Percentiles rank a stretch among this genome's conserved stretches.
Evolutionary conservation across 1,140 invertebrate species (phyloP).

Genomic region (Anagrus nilaparvatae): DNA sequence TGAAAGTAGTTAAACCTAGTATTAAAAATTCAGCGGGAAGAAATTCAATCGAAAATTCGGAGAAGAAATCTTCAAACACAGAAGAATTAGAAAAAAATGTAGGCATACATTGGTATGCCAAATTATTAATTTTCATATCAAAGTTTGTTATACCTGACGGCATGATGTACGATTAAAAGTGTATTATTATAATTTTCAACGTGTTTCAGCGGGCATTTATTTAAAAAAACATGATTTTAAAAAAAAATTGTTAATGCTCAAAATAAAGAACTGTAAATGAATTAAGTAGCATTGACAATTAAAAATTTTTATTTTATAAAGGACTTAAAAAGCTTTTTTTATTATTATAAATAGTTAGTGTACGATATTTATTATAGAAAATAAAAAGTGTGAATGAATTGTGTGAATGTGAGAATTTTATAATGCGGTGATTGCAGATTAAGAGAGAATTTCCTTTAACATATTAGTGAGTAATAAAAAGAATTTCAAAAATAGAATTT

Average conservation of each 20-base stretch:
- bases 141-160: slow-evolving; percentile 53
- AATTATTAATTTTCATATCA: slow-evolving; percentile 61
- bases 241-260: slow-evolving; percentile 3
- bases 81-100: slow-evolving; percentile 16
- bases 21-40: neutral
- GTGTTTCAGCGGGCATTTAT: neutral
- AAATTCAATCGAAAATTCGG: neutral
- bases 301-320: neutral
- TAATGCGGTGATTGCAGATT: too few relatives aligned
- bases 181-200: neutral
- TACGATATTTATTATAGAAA: slow-evolving; percentile 15
- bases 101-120: slow-evolving; percentile 83
- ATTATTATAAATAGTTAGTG: slow-evolving; percentile 2
- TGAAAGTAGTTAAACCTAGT: neutral
- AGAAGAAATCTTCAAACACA: slow-evolving; percentile 9
- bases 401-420: too few relatives aligned
- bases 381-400: too few relatives aligned
- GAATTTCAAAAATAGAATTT: too few relatives aligned
- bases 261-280: neutral
- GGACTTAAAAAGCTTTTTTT: neutral
- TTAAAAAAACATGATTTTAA: neutral
- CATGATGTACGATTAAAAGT: slow-evolving; percentile 27
- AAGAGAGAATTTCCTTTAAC: too few relatives aligned
- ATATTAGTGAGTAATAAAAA: too few relatives aligned
- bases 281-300: neutral